A percentile compares a stretch with the other conserved stretches of the same genome.
These are phyloP conservation scores for Melanotaenia duboulayi DNA, from an alignment of 2,113 vertebrate species.

Conservation along the genomic window DNA sequence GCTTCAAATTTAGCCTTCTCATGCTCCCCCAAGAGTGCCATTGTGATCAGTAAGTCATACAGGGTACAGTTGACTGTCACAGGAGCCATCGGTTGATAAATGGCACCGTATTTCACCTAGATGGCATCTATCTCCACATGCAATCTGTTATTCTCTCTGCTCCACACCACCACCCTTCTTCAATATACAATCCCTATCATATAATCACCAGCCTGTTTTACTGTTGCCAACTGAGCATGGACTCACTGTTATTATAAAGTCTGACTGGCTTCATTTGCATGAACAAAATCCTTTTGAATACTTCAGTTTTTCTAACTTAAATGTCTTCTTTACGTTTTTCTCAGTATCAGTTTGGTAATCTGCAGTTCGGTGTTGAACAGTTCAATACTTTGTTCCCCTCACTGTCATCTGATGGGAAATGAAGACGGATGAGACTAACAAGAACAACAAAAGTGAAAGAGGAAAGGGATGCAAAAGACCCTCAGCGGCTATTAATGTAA, in stretches of 20 bases:
- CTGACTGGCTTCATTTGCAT: not conserved
- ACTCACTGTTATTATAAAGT: not conserved
- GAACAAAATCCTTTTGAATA: conserved; percentile 2
- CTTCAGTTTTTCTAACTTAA: not conserved
- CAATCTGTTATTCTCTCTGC: conserved; percentile 46
- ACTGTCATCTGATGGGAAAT: not conserved
- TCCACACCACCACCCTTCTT: conserved; percentile 15
- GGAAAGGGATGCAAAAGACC: not conserved
- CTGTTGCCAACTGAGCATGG: conserved; percentile 2
- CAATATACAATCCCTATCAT: not conserved
- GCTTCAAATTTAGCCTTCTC: conserved; percentile 17
- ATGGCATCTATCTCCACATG: conserved; percentile 43
- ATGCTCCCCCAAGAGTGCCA: not conserved
- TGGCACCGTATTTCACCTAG: conserved; percentile 49
- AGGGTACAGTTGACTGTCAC: conserved; percentile 37
- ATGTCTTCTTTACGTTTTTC: not conserved
- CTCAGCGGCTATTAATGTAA: not conserved
- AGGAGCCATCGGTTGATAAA: conserved; percentile 52
- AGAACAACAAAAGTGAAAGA: not conserved
- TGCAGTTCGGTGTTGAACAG: too few species aligned
- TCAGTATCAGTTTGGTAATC: not conserved
- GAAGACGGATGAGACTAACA: not conserved
- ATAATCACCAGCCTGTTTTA: conserved; percentile 14
- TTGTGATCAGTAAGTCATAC: conserved; percentile 34
- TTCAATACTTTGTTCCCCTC: not conserved